These are phyloP conservation scores for Campoplex capitator DNA, from an alignment of 2,888 invertebrate species.

Conservation along the genomic window DNA sequence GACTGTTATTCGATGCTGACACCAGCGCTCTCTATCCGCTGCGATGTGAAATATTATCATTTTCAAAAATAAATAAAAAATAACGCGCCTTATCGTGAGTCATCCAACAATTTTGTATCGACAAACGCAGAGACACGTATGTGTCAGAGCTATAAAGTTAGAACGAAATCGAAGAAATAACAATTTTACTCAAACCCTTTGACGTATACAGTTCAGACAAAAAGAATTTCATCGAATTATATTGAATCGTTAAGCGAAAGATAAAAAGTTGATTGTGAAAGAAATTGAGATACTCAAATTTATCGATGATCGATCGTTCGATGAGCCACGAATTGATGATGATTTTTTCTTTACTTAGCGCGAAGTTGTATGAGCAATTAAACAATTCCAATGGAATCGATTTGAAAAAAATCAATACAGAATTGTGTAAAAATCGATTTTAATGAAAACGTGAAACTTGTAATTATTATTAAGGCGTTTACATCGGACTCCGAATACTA, in stretches of 20 bases:
- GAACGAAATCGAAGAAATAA: not conserved
- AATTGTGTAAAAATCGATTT: not conserved
- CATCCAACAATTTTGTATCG: not conserved
- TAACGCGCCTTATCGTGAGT: slow-evolving; percentile 1
- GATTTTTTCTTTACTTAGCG: no score
- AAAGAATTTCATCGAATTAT: no score
- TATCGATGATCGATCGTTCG: no score
- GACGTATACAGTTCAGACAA: not conserved
- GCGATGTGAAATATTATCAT: not conserved
- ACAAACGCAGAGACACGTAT: not conserved
- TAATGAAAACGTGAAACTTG: not conserved
- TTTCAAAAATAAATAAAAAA: not conserved
- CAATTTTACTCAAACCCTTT: not conserved
- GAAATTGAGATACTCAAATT: no score
- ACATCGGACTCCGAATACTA: not conserved
- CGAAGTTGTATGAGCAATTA: no score
- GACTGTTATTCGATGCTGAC: not conserved
- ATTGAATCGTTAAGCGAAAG: no score
- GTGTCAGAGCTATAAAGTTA: not conserved
- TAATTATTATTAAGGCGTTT: not conserved
- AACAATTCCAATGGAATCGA: no score
- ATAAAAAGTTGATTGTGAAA: no score
- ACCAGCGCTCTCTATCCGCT: slow-evolving; percentile 4
- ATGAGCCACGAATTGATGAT: no score
- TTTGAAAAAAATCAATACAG: not conserved